Percentiles rank a stretch among this genome's conserved stretches.
Conservation (phyloP, 2,797 vertebrate species). For the Pampus argenteus region DNA sequence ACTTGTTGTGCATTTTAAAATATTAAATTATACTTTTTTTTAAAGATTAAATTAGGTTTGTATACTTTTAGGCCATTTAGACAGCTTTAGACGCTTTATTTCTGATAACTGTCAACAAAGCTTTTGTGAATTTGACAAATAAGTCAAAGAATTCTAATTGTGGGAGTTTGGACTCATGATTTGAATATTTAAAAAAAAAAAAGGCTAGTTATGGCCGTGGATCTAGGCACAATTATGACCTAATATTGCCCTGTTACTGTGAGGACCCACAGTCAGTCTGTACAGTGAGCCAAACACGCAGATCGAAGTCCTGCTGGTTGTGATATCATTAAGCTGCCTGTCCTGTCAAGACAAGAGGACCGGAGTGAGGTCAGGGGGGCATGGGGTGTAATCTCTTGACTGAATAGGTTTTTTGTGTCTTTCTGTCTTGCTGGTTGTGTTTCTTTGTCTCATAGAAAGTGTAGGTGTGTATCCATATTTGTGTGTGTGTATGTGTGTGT, state of each 20-base stretch:
- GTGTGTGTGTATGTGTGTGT: constrained; percentile 40
- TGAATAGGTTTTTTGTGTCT: constrained; percentile 45
- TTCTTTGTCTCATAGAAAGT: constrained; percentile 52
- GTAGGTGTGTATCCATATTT: constrained; percentile 20
- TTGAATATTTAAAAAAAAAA: neutral
- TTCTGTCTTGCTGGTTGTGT: constrained; percentile 28
- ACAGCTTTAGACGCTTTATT: too few species aligned
- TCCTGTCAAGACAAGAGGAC: constrained; percentile 70
- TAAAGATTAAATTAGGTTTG: too few species aligned
- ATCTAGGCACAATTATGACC: constrained; percentile 28
- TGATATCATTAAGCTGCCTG: constrained; percentile 84
- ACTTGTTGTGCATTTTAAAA: too few species aligned
- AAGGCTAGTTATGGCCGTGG: neutral
- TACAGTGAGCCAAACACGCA: constrained; percentile 71
- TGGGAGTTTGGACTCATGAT: neutral
- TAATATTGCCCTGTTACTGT: constrained; percentile 11
- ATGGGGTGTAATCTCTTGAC: constrained; percentile 52
- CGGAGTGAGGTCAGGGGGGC: constrained; percentile 61
- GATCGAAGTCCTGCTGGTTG: constrained; percentile 78
- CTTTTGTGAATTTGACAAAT: too few species aligned
- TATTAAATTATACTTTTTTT: too few species aligned
- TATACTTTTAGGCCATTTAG: too few species aligned
- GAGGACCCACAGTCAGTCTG: constrained; percentile 31
- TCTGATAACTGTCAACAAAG: too few species aligned
- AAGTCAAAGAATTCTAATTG: too few species aligned